Evolutionary conservation across 2,797 vertebrate genomes (phyloP).

Genomic region (Ispidina lecontei): DNA sequence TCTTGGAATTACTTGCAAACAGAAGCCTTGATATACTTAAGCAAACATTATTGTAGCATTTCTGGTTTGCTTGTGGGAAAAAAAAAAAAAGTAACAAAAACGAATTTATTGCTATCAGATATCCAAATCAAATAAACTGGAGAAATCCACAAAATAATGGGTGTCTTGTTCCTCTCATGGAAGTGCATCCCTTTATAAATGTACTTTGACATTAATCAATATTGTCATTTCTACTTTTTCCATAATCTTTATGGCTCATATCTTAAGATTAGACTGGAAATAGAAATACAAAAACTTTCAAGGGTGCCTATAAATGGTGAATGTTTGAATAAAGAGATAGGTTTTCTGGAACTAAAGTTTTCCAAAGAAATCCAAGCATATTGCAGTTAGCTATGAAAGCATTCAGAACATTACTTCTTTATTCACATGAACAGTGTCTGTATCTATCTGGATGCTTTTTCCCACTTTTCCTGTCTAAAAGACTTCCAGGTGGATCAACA

Average conservation of each 20-base stretch:
- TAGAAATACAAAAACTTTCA: not conserved
- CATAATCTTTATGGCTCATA: slow-evolving; percentile 15
- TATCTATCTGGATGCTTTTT: not conserved
- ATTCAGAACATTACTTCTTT: not conserved
- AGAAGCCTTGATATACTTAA: not conserved
- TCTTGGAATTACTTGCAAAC: not conserved
- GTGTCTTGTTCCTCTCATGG: slow-evolving; percentile 9
- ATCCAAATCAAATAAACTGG: slow-evolving; percentile 55
- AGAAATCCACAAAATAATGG: slow-evolving; percentile 53
- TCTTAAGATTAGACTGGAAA: slow-evolving; percentile 2
- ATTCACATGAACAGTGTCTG: not conserved
- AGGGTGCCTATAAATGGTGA: not conserved
- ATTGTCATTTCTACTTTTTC: slow-evolving; percentile 36
- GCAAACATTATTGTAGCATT: not conserved
- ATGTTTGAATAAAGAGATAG: not conserved
- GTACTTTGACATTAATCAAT: slow-evolving; percentile 25
- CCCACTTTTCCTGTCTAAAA: not conserved
- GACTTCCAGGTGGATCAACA: not conserved
- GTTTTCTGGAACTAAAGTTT: not conserved
- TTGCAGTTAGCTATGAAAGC: not conserved
- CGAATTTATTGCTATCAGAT: slow-evolving; percentile 39
- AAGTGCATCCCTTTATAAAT: slow-evolving; percentile 35
- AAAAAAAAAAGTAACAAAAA: not conserved
- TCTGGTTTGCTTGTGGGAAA: not conserved
- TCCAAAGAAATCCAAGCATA: not conserved